Percentiles rank a stretch among this genome's conserved stretches.
These are phyloP conservation scores for Liodrosophila aerea DNA, from an alignment of 2,888 invertebrate species.

Conservation along the genomic window DNA sequence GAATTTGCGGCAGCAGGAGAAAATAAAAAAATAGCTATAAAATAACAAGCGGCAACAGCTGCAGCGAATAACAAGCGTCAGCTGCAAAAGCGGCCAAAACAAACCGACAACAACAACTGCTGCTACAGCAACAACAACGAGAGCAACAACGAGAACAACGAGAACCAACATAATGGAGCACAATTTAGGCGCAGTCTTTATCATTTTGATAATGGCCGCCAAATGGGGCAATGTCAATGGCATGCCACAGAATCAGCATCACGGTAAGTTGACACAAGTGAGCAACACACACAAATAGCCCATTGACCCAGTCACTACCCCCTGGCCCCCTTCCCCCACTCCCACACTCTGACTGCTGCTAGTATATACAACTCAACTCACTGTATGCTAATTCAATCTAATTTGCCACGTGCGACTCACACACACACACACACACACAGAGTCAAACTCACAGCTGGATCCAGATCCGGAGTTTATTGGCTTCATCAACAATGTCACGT, in stretches of 20 bases:
- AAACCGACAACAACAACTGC: constrained; percentile 32
- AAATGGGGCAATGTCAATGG: constrained; percentile 76
- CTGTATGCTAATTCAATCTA: constrained; percentile 53
- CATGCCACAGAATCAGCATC: constrained; percentile 79
- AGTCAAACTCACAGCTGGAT: constrained; percentile 80
- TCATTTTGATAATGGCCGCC: constrained; percentile 76
- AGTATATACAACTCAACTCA: too few relatives aligned
- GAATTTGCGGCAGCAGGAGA: constrained; percentile 57
- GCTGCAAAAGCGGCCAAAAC: constrained; percentile 46
- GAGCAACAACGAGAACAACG: constrained; percentile 17
- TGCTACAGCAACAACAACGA: constrained; percentile 18
- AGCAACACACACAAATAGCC: constrained; percentile 30
- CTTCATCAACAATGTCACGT: constrained; percentile 82
- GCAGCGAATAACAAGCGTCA: constrained; percentile 55
- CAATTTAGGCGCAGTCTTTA: constrained; percentile 67
- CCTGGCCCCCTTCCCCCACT: background rate
- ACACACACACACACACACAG: constrained; percentile 36
- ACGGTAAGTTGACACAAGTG: constrained; percentile 70
- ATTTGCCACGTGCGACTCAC: constrained; percentile 44
- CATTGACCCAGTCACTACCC: constrained; percentile 13
- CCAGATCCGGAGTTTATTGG: constrained; percentile 82
- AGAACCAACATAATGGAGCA: constrained; percentile 63
- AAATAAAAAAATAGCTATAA: constrained; percentile 56
- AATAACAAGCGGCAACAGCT: constrained; percentile 54
- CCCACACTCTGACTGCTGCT: background rate